phyloP scores from a whole-genome alignment of 1,140 invertebrate genomes.

The Vollenhovia emeryi region DNA sequence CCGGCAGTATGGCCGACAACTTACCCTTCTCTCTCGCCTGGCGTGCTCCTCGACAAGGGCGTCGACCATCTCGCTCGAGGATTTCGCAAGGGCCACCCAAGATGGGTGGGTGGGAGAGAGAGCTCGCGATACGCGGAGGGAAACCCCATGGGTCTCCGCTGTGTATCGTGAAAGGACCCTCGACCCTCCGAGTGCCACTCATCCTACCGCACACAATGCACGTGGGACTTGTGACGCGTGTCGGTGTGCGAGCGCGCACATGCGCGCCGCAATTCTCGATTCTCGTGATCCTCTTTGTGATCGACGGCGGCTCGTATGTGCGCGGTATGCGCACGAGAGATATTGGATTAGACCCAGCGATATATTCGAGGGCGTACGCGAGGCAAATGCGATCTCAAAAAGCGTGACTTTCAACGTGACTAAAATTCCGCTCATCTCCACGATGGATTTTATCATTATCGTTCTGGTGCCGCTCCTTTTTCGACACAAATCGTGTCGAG shows the following conservation, averaged over 20 bases:
- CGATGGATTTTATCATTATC: constrained; percentile 4
- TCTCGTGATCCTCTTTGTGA: constrained; percentile 44
- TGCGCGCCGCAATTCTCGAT: constrained; percentile 20
- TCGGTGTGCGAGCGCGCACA: constrained; percentile 31
- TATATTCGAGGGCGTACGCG: not conserved
- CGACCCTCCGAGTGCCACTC: constrained; percentile 73
- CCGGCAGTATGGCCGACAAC: constrained; percentile 78
- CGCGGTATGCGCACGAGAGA: constrained; percentile 1
- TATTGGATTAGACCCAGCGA: constrained; percentile 40
- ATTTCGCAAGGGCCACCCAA: constrained; percentile 56
- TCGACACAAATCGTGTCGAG: not conserved
- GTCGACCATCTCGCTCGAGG: constrained; percentile 49
- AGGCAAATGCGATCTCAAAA: constrained; percentile 19
- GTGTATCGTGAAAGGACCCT: constrained; percentile 63
- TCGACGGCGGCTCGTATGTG: constrained; percentile 1
- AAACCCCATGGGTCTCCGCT: constrained; percentile 70
- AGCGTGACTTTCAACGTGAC: constrained; percentile 1
- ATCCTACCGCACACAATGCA: constrained; percentile 50
- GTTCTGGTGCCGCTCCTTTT: not conserved
- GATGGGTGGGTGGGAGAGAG: constrained; percentile 43
- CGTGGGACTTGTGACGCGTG: not conserved
- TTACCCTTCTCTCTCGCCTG: constrained; percentile 31
- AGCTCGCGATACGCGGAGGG: constrained; percentile 54
- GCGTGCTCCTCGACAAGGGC: constrained; percentile 18
- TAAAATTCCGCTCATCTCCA: constrained; percentile 1